A percentile compares a stretch with the other conserved stretches of the same genome.
These are phyloP conservation scores for Trachelus stipa DNA, from an alignment of 2,888 invertebrate species.

Conservation along the genomic window DNA sequence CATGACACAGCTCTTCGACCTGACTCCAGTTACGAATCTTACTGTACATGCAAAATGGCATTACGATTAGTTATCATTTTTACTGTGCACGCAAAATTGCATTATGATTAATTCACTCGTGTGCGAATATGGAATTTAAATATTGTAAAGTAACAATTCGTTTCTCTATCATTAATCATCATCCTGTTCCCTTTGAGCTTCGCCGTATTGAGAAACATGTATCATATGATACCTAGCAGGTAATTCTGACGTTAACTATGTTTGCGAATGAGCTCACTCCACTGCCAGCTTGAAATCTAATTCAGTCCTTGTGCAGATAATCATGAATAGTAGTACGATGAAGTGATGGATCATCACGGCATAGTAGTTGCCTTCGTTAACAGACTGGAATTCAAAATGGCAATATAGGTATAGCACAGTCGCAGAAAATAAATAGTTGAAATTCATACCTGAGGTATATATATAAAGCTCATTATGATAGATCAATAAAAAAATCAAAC, in stretches of 20 bases:
- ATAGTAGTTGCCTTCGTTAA: background rate
- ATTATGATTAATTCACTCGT: background rate
- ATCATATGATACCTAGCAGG: background rate
- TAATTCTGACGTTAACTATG: background rate
- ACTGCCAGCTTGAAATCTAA: background rate
- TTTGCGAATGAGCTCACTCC: background rate
- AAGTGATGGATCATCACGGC: background rate
- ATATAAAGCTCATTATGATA: background rate
- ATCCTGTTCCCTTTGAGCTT: background rate
- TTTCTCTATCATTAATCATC: background rate
- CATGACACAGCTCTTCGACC: background rate
- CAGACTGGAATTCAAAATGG: background rate
- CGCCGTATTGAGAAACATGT: background rate
- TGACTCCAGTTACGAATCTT: background rate
- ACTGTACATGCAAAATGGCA: background rate
- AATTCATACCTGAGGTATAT: background rate
- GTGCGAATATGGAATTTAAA: background rate
- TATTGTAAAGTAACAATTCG: background rate
- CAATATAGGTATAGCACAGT: background rate
- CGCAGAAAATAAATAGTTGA: background rate
- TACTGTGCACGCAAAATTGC: background rate
- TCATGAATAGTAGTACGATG: background rate
- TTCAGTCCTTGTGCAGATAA: background rate
- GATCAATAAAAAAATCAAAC: background rate
- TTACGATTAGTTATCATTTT: background rate